Evolutionary conservation across 2,797 vertebrate species (phyloP).

Genomic region (Hephaestus fuliginosus): DNA sequence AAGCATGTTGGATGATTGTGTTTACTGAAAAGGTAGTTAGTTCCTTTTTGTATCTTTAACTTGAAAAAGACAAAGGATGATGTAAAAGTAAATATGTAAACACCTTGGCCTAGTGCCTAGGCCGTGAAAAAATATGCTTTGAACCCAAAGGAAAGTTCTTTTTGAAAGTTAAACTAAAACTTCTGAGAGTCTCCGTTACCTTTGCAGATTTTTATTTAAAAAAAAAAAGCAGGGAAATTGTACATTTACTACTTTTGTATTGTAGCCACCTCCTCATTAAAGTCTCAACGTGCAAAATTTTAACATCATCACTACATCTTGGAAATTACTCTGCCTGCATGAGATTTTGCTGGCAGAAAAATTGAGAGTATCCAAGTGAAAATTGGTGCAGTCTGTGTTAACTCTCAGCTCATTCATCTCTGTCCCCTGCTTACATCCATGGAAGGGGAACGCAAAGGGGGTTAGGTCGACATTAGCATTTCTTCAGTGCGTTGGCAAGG

Average conservation of each 20-base stretch:
- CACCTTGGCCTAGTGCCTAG: neutral
- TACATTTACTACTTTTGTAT: neutral
- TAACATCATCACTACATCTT: neutral
- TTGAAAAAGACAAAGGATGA: neutral
- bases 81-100: neutral
- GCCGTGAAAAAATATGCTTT: slow-evolving; percentile 17
- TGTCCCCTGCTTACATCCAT: neutral
- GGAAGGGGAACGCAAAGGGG: neutral
- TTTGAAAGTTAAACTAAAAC: neutral
- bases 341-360: neutral
- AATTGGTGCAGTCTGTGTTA: neutral
- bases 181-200: neutral
- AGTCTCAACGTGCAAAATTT: neutral
- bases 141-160: neutral
- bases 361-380: neutral
- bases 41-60: neutral
- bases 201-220: neutral
- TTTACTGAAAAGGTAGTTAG: slow-evolving; percentile 2
- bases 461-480: slow-evolving; percentile 1
- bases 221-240: neutral
- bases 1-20: neutral
- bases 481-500: neutral
- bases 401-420: neutral
- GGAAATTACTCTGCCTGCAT: neutral
- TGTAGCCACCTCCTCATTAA: neutral